Conservation (phyloP, 2,888 invertebrate species). For the Synanthedon andrenaeformis region DNA sequence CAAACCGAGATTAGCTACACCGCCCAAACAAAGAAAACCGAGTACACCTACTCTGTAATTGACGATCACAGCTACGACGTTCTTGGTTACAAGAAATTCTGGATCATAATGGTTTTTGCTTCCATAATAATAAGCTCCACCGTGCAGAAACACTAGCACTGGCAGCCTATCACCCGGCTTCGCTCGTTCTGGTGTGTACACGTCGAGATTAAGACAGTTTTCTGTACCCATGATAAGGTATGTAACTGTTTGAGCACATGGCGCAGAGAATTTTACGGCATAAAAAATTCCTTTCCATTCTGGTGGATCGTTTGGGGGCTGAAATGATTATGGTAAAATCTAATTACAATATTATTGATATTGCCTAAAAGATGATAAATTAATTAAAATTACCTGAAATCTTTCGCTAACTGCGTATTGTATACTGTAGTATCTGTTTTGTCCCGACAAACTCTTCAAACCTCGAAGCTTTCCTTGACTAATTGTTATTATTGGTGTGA, state of each 20-base stretch:
- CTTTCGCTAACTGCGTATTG: slow-evolving; percentile 44
- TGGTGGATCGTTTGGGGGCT: slow-evolving; percentile 35
- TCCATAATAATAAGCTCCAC: slow-evolving; percentile 56
- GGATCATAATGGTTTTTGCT: slow-evolving; percentile 53
- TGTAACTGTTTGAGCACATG: slow-evolving; percentile 39
- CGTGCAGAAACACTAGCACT: slow-evolving; percentile 52
- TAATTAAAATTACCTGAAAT: slow-evolving; percentile 36
- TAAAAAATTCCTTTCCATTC: slow-evolving; percentile 39
- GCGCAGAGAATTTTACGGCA: slow-evolving; percentile 29
- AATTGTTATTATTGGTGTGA: slow-evolving; percentile 33
- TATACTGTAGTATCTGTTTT: slow-evolving; percentile 49
- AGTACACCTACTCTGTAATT: slow-evolving; percentile 53
- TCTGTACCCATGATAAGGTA: slow-evolving; percentile 36
- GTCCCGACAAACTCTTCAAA: slow-evolving; percentile 31
- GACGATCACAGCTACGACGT: slow-evolving; percentile 37
- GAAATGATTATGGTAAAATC: slow-evolving; percentile 10
- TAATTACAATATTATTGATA: not conserved
- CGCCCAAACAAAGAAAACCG: slow-evolving; percentile 50
- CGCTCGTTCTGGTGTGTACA: slow-evolving; percentile 32
- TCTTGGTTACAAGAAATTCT: slow-evolving; percentile 46
- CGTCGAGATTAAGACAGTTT: slow-evolving; percentile 48
- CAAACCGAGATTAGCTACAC: slow-evolving; percentile 48
- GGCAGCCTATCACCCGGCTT: slow-evolving; percentile 24
- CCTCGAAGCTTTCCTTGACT: slow-evolving; percentile 45
- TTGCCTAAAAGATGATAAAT: too few species aligned